Percentiles rank a stretch among this genome's conserved stretches.
Conservation (phyloP, 53 echinoderm and acorn worm genomes). For the Luidia sarsii region DNA sequence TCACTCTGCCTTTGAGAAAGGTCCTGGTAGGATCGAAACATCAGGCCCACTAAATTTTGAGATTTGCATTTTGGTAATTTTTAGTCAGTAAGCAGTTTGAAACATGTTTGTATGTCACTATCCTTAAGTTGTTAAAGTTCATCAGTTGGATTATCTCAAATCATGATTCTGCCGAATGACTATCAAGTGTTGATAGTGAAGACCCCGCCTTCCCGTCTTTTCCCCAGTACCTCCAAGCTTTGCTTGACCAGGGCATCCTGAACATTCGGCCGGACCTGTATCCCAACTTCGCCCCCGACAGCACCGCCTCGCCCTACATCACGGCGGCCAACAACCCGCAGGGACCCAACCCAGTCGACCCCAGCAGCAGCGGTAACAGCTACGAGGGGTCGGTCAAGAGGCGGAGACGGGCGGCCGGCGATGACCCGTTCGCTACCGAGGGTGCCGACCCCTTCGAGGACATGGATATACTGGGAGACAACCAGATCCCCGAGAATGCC, state of each 20-base stretch:
- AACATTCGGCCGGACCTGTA: slow-evolving; percentile 67
- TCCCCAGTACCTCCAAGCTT: slow-evolving; percentile 78
- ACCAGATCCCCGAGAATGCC: slow-evolving; percentile 31
- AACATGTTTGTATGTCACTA: too few relatives aligned
- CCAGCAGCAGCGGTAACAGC: slow-evolving; percentile 26
- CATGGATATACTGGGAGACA: not conserved
- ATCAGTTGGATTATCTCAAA: too few relatives aligned
- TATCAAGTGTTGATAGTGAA: too few relatives aligned
- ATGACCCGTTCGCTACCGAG: slow-evolving; percentile 51
- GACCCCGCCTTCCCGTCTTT: not conserved
- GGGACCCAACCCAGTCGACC: not conserved
- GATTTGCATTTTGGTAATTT: too few relatives aligned
- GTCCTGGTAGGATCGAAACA: too few relatives aligned
- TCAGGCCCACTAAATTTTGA: too few relatives aligned
- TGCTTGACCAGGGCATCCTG: slow-evolving; percentile 76
- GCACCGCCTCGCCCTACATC: not conserved
- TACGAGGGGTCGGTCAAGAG: slow-evolving; percentile 14
- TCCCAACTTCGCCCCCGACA: slow-evolving; percentile 51
- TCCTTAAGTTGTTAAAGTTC: too few relatives aligned
- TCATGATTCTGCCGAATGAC: too few relatives aligned
- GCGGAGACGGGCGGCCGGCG: slow-evolving; percentile 22
- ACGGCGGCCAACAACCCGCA: not conserved
- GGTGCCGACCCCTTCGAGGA: not conserved
- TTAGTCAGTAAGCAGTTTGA: too few relatives aligned
- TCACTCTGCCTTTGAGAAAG: too few relatives aligned